Evolutionary conservation across 2,113 vertebrate species (phyloP).

Genomic region (Brachirus orientalis): DNA sequence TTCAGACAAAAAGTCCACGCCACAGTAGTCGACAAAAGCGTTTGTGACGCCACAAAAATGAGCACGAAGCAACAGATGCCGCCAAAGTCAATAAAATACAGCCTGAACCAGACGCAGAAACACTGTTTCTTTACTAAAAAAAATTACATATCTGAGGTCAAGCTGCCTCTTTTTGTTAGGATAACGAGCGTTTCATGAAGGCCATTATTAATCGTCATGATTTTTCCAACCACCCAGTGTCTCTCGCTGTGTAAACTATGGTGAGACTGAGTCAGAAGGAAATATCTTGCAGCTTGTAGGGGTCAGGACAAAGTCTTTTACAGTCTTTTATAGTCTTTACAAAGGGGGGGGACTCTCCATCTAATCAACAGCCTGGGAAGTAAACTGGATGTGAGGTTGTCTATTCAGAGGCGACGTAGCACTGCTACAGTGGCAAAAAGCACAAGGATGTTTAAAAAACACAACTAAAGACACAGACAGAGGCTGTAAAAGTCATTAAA

Average conservation of each 20-base stretch:
- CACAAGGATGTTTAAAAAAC: conserved; percentile 63
- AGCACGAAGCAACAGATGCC: background rate
- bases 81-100: conserved; percentile 8
- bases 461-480: conserved; percentile 70
- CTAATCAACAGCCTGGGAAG: conserved; percentile 32
- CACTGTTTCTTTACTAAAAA: background rate
- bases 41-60: conserved; percentile 2
- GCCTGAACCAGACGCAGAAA: background rate
- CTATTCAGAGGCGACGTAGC: conserved; percentile 48
- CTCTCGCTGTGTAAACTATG: conserved; percentile 41
- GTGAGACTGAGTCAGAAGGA: conserved; percentile 32
- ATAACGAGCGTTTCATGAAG: conserved; percentile 3
- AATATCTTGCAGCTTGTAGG: conserved; percentile 15
- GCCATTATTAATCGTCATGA: conserved; percentile 40
- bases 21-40: background rate
- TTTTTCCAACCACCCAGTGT: conserved; percentile 37
- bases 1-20: background rate
- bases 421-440: conserved; percentile 54
- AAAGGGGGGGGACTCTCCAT: conserved; percentile 41
- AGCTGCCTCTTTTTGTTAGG: conserved; percentile 14
- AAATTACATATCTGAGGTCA: conserved; percentile 13
- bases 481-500: conserved; percentile 77
- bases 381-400: conserved; percentile 47
- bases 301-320: conserved; percentile 26
- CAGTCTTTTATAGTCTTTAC: too few relatives aligned